Evolutionary conservation across 2,888 invertebrate species (phyloP).

Genomic region (Drosophila robusta): DNA sequence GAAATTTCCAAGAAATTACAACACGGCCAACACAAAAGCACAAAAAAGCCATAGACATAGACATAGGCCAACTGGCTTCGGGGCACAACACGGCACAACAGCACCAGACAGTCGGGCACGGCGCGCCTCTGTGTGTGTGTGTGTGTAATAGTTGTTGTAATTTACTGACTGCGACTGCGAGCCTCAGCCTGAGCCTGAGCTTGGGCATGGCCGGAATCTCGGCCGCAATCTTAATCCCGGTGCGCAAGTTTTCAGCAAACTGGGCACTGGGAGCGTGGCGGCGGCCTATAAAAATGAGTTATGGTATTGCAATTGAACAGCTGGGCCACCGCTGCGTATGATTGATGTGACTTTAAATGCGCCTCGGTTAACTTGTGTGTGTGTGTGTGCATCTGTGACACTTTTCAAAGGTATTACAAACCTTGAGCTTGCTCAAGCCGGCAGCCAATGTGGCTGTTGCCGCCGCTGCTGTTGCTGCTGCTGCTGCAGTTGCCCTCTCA

Average conservation of each 20-base stretch:
- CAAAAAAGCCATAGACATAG: conserved; percentile 56
- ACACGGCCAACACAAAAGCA: conserved; percentile 68
- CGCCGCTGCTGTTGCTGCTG: conserved; percentile 17
- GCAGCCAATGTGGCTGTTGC: conserved; percentile 9
- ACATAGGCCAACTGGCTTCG: conserved; percentile 38
- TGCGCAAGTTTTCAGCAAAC: conserved; percentile 82
- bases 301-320: conserved; percentile 81
- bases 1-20: conserved; percentile 82
- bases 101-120: conserved; percentile 55
- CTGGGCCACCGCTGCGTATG: conserved; percentile 81
- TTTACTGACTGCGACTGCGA: conserved; percentile 68
- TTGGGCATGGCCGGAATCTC: conserved; percentile 67
- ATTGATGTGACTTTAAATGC: conserved; percentile 79
- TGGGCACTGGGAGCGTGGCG: conserved; percentile 51
- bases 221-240: conserved; percentile 82
- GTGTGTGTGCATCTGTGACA: conserved; percentile 41
- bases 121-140: conserved; percentile 46
- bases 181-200: conserved; percentile 3
- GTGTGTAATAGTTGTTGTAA: conserved; percentile 81
- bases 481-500: conserved; percentile 45
- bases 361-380: conserved; percentile 16
- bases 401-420: conserved; percentile 56
- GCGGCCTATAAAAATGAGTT: conserved; percentile 81
- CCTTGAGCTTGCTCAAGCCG: conserved; percentile 35
- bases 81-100: conserved; percentile 17